phyloP scores from a whole-genome alignment of 1,140 invertebrate species.

The Platyscapa corneri region DNA sequence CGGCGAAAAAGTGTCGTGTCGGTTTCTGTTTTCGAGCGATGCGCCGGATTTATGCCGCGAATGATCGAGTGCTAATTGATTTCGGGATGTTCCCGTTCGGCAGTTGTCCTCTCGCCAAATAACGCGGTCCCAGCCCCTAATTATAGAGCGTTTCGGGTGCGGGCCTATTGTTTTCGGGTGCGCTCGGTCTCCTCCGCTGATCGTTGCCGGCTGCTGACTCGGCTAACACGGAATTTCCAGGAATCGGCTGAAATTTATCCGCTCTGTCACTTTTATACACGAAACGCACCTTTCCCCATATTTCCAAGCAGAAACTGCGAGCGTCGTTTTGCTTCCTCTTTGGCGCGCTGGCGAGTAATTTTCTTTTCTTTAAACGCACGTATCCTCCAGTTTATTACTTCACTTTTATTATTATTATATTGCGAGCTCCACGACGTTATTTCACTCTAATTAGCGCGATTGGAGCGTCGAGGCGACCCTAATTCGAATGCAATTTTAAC shows the following conservation, averaged over 20 bases:
- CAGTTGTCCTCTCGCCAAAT: neutral
- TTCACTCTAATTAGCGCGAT: too few relatives aligned
- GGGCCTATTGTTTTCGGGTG: neutral
- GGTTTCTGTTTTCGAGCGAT: neutral
- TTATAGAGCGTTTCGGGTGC: slow-evolving; percentile 6
- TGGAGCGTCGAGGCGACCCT: too few relatives aligned
- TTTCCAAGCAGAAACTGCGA: neutral
- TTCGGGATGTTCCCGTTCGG: neutral
- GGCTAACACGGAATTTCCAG: too few relatives aligned
- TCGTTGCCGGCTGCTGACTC: neutral
- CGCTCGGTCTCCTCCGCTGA: neutral
- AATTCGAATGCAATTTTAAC: too few relatives aligned
- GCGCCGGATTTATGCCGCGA: neutral
- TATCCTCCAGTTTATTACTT: too few relatives aligned
- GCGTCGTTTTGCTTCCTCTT: too few relatives aligned
- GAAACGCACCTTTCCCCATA: neutral
- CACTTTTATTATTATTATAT: too few relatives aligned
- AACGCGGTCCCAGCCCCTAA: neutral
- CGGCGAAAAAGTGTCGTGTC: slow-evolving; percentile 10
- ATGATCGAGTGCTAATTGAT: slow-evolving; percentile 46
- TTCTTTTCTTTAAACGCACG: too few relatives aligned
- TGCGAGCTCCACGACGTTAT: too few relatives aligned
- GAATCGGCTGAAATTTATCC: neutral
- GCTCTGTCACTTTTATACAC: neutral
- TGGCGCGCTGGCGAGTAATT: too few relatives aligned